phyloP scores from a whole-genome alignment of 2,113 vertebrate genomes.

The Steatornis caripensis region DNA sequence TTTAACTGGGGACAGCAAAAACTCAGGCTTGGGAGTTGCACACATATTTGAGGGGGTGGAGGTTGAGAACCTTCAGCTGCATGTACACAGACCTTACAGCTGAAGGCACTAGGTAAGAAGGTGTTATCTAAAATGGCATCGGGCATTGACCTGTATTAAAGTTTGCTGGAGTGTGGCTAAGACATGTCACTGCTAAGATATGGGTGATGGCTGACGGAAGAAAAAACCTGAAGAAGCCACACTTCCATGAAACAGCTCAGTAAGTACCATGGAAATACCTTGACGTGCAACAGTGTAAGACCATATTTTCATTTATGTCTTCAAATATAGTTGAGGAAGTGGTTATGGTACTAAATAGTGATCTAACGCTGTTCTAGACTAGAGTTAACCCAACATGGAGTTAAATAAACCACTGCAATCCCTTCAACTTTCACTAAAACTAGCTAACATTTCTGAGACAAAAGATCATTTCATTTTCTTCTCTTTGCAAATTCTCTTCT shows the following conservation, averaged over 20 bases:
- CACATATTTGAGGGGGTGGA: background rate
- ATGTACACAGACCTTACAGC: background rate
- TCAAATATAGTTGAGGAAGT: background rate
- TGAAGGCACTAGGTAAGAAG: background rate
- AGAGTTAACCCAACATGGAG: background rate
- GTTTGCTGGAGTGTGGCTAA: slow-evolving; percentile 13
- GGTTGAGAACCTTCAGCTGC: background rate
- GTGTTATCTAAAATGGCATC: background rate
- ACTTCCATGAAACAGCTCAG: background rate
- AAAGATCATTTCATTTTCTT: background rate
- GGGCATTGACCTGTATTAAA: background rate
- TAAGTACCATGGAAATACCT: background rate
- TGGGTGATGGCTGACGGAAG: background rate
- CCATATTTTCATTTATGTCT: background rate
- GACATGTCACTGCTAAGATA: background rate
- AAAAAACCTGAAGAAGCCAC: background rate
- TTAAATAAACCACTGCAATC: background rate
- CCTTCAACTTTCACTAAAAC: background rate
- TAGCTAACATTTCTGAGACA: background rate
- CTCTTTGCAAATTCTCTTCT: background rate
- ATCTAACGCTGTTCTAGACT: background rate
- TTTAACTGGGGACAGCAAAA: background rate
- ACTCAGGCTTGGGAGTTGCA: background rate
- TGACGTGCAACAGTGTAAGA: background rate
- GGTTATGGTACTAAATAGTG: background rate